These are phyloP conservation scores for Apostichopus leukothele DNA, from an alignment of 53 echinoderm and acorn worm species.

Conservation along the genomic window DNA sequence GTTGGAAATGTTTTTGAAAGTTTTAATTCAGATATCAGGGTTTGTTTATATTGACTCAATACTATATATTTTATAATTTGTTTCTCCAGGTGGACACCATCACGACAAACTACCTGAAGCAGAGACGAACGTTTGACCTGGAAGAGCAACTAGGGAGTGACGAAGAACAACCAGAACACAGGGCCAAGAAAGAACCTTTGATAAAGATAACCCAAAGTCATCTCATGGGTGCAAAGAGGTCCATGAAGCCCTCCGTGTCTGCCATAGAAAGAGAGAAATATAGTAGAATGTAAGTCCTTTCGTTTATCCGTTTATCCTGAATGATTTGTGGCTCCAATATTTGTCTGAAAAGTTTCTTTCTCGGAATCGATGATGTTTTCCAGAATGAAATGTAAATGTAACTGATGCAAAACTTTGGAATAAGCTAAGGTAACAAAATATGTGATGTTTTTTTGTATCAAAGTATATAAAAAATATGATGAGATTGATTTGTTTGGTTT, in stretches of 20 bases:
- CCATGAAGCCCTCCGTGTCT: constrained; percentile 91
- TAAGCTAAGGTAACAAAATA: no score
- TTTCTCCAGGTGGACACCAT: constrained; percentile 1
- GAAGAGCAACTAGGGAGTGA: background rate
- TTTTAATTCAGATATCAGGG: background rate
- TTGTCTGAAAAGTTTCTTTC: no score
- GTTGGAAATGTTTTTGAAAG: background rate
- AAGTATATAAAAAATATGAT: no score
- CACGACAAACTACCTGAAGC: constrained; percentile 22
- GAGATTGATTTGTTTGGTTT: no score
- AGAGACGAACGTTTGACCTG: background rate
- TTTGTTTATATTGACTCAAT: background rate
- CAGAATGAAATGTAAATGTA: no score
- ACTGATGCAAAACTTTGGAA: no score
- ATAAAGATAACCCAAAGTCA: constrained; percentile 21
- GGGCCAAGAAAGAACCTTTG: background rate
- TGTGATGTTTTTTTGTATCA: no score
- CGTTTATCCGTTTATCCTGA: no score
- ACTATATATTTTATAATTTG: background rate
- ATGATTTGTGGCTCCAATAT: no score
- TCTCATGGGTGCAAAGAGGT: constrained; percentile 62
- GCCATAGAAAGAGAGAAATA: constrained; percentile 78
- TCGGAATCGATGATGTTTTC: no score
- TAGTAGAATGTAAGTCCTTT: constrained; percentile 71
- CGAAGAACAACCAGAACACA: background rate